Percentiles rank a stretch among this genome's conserved stretches.
Evolutionary conservation across 2,888 invertebrate species (phyloP).

Genomic region (Dryomyza anilis): DNA sequence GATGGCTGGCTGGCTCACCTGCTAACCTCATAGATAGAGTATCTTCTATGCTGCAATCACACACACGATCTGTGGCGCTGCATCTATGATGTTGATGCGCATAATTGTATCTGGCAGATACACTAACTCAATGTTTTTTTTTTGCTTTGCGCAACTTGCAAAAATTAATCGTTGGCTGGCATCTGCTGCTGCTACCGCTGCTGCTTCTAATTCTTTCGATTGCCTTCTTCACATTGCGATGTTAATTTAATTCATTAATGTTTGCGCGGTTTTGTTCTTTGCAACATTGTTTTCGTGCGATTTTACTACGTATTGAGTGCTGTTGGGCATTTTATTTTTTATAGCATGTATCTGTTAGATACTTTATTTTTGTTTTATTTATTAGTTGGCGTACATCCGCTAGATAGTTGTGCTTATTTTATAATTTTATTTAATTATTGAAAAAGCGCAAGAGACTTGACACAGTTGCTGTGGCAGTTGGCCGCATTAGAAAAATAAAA

Average conservation of each 20-base stretch:
- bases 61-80: neutral
- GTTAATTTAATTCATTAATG: conserved; percentile 15
- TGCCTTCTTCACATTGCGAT: neutral
- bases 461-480: too few relatives aligned
- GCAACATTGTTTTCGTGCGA: neutral
- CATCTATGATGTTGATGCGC: conserved; percentile 3
- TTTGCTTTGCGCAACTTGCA: conserved; percentile 4
- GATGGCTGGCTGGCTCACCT: neutral
- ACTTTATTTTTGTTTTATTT: neutral
- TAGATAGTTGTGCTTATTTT: neutral
- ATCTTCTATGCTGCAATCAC: neutral
- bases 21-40: conserved; percentile 9
- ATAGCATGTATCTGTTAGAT: neutral
- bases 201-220: neutral
- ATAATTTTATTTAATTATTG: neutral
- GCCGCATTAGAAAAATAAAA: too few relatives aligned
- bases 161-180: neutral
- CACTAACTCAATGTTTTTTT: conserved; percentile 4
- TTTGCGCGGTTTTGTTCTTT: neutral
- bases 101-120: conserved; percentile 5
- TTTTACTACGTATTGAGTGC: neutral
- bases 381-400: too few relatives aligned
- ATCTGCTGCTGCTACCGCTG: neutral
- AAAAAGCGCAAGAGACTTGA: too few relatives aligned
- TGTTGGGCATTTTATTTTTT: neutral